These are phyloP conservation scores for Coelinius sp. DNA, from an alignment of 2,888 invertebrate species.

Conservation along the genomic window DNA sequence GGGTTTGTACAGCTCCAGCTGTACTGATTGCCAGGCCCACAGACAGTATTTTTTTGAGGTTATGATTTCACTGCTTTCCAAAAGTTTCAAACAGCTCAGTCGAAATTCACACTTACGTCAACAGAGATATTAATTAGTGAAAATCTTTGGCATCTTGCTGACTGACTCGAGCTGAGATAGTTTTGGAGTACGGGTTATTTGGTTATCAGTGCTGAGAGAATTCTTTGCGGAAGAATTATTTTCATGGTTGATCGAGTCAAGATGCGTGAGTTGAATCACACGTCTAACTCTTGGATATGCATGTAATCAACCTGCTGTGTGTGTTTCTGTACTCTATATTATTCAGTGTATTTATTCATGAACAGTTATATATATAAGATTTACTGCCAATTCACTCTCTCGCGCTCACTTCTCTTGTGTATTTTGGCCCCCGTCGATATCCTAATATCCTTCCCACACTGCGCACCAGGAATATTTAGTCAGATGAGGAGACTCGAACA, in stretches of 20 bases:
- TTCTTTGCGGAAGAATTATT: constrained; percentile 39
- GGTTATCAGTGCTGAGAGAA: constrained; percentile 28
- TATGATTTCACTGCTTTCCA: background rate
- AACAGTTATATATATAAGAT: constrained; percentile 61
- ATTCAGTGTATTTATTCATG: constrained; percentile 53
- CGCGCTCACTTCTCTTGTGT: constrained; percentile 58
- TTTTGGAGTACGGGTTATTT: constrained; percentile 21
- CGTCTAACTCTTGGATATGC: constrained; percentile 9
- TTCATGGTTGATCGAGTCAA: constrained; percentile 7
- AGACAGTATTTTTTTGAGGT: background rate
- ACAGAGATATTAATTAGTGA: constrained; percentile 67
- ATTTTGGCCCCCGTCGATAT: constrained; percentile 66
- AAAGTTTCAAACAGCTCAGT: constrained; percentile 23
- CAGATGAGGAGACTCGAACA: constrained; percentile 73
- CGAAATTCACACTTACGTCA: constrained; percentile 55
- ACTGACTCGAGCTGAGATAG: constrained; percentile 38
- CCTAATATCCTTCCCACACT: constrained; percentile 39
- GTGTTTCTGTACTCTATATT: constrained; percentile 22
- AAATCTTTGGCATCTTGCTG: constrained; percentile 48
- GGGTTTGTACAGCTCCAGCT: background rate
- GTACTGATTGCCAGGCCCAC: background rate
- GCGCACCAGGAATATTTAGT: constrained; percentile 68
- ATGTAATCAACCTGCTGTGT: constrained; percentile 30
- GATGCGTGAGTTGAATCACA: constrained; percentile 7
- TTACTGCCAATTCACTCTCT: constrained; percentile 38